Evolutionary conservation across 2,797 vertebrate species (phyloP).

Genomic region (Gymnodraco acuticeps): DNA sequence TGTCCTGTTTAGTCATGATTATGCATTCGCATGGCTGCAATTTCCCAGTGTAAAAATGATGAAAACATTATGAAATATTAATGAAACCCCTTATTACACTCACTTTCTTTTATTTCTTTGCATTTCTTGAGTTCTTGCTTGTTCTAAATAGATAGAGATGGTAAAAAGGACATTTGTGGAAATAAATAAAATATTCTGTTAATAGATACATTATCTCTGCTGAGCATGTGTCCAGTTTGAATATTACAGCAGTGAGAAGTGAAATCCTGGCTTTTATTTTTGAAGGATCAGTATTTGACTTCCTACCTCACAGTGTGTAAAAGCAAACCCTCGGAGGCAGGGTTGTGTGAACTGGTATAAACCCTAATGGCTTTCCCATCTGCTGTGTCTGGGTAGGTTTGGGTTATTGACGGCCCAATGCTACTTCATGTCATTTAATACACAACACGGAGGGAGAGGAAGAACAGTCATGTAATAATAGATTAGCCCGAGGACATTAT

Average conservation of each 20-base stretch:
- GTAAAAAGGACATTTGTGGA: not conserved
- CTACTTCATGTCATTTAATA: slow-evolving; percentile 59
- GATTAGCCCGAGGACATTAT: slow-evolving; percentile 22
- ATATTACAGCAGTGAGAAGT: not conserved
- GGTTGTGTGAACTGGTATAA: slow-evolving; percentile 23
- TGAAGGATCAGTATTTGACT: slow-evolving; percentile 44
- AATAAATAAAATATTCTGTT: not conserved
- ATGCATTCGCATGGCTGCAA: not conserved
- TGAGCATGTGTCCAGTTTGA: not conserved
- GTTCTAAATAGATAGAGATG: not conserved
- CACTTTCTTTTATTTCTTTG: not conserved
- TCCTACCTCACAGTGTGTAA: slow-evolving; percentile 29
- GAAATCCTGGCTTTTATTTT: slow-evolving; percentile 30
- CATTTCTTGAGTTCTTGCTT: too few relatives aligned
- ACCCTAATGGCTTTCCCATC: slow-evolving; percentile 62
- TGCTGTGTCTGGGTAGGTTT: slow-evolving; percentile 41
- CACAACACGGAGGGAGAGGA: slow-evolving; percentile 36
- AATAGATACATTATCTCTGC: not conserved
- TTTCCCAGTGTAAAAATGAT: not conserved
- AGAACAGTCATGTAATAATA: slow-evolving; percentile 49
- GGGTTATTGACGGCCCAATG: not conserved
- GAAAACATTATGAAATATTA: slow-evolving; percentile 1
- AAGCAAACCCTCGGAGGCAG: slow-evolving; percentile 33
- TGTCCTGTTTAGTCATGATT: not conserved
- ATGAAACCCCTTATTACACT: slow-evolving; percentile 8